phyloP scores from a whole-genome alignment of 2,113 vertebrate genomes.

The Phyllopteryx taeniolatus region DNA sequence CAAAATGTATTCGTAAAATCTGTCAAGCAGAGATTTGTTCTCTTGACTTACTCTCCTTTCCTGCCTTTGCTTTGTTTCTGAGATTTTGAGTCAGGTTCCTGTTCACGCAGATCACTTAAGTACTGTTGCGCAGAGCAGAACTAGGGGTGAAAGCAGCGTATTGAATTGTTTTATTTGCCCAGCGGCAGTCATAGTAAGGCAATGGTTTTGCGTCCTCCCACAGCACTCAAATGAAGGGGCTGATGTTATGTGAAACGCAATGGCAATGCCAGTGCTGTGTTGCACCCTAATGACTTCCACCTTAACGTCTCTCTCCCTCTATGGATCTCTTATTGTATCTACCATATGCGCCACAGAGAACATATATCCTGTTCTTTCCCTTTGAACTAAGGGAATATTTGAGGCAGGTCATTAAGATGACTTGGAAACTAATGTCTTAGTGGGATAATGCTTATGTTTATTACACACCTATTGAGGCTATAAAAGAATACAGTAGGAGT shows the following conservation, averaged over 20 bases:
- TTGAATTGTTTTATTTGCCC: conserved; percentile 33
- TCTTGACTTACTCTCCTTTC: conserved; percentile 17
- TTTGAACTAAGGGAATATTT: conserved; percentile 7
- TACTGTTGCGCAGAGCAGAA: conserved; percentile 31
- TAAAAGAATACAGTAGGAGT: conserved; percentile 9
- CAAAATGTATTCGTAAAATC: conserved; percentile 43
- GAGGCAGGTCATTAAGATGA: conserved; percentile 3
- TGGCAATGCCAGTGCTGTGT: conserved; percentile 38
- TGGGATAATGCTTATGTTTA: conserved; percentile 14
- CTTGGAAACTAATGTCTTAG: conserved; percentile 6
- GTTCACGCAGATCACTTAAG: conserved; percentile 57
- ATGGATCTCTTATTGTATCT: conserved; percentile 23
- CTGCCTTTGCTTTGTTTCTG: conserved; percentile 40
- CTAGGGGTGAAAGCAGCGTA: conserved; percentile 19
- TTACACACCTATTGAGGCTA: conserved; percentile 18
- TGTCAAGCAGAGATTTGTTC: conserved; percentile 41
- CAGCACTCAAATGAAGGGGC: conserved; percentile 35
- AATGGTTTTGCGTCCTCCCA: conserved; percentile 26
- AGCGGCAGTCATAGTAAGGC: conserved; percentile 21
- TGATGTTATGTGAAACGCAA: conserved; percentile 45
- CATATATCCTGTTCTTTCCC: conserved; percentile 11
- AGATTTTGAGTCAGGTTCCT: conserved; percentile 51
- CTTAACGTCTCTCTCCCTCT: conserved; percentile 33
- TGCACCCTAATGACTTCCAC: conserved; percentile 49
- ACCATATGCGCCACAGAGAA: conserved; percentile 19